phyloP scores from a whole-genome alignment of 2,888 invertebrate species.

The Rhagophthalmus giganteus region DNA sequence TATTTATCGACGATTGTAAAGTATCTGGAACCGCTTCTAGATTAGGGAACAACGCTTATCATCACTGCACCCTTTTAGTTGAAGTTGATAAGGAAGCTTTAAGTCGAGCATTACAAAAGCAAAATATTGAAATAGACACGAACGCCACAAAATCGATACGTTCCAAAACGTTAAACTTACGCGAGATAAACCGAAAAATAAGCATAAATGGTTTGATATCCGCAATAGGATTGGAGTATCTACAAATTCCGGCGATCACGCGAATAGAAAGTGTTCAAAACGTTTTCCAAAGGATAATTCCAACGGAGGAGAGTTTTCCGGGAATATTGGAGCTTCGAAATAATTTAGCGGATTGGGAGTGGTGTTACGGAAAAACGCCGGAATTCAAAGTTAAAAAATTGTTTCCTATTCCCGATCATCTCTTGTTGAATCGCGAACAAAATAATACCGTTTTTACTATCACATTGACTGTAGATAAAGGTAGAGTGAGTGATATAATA shows the following conservation, averaged over 20 bases:
- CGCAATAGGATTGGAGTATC: conserved; percentile 63
- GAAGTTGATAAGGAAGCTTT: conserved; percentile 78
- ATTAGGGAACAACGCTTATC: conserved; percentile 87
- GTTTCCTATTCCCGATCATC: conserved; percentile 63
- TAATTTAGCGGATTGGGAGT: conserved; percentile 79
- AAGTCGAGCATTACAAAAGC: conserved; percentile 71
- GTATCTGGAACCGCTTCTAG: conserved; percentile 96
- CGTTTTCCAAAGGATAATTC: neutral
- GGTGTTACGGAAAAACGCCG: conserved; percentile 87
- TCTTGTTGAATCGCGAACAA: conserved; percentile 54
- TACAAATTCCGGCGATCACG: neutral
- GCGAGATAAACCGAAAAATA: conserved; percentile 71
- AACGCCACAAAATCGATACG: conserved; percentile 84
- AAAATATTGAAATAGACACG: conserved; percentile 76
- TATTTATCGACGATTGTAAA: conserved; percentile 77
- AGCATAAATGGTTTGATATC: conserved; percentile 73
- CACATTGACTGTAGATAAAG: neutral
- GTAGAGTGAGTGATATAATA: neutral
- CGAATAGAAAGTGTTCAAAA: neutral
- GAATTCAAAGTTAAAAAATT: conserved; percentile 73
- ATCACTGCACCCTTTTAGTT: conserved; percentile 94
- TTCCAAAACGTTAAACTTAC: conserved; percentile 83
- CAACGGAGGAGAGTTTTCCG: conserved; percentile 40
- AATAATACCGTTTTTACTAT: neutral
- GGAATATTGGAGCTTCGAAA: conserved; percentile 71